These are phyloP conservation scores for Plebejus argus DNA, from an alignment of 2,888 invertebrate species.

Conservation along the genomic window DNA sequence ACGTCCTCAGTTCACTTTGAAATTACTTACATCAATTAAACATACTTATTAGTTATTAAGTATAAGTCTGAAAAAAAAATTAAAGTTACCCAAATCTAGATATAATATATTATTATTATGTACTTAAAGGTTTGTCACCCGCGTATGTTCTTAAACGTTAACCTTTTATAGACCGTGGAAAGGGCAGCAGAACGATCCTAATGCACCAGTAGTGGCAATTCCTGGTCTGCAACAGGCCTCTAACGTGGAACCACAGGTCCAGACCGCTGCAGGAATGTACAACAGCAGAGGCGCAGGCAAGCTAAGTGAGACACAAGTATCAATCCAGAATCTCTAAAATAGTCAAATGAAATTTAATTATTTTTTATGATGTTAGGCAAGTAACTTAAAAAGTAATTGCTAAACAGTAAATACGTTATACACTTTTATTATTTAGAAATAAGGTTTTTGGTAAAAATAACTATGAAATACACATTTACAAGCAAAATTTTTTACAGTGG, in stretches of 20 bases:
- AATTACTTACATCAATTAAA: neutral
- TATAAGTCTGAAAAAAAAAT: too few relatives aligned
- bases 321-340: neutral
- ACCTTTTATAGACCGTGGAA: constrained; percentile 66
- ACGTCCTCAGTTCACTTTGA: neutral
- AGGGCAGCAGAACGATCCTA: constrained; percentile 74
- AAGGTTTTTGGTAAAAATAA: too few relatives aligned
- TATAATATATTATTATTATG: too few relatives aligned
- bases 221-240: constrained; percentile 65
- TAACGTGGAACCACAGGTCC: constrained; percentile 63
- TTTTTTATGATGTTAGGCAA: neutral
- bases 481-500: constrained; percentile 66
- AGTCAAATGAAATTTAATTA: neutral
- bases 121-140: neutral
- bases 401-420: too few relatives aligned
- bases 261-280: constrained; percentile 69
- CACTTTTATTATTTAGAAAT: too few relatives aligned
- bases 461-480: neutral
- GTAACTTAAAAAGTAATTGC: too few relatives aligned
- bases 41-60: neutral
- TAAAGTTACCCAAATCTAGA: too few relatives aligned
- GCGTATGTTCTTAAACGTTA: neutral
- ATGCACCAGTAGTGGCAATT: constrained; percentile 72
- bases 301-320: constrained; percentile 51
- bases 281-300: constrained; percentile 76